These are phyloP conservation scores for Trisateles emortualis DNA, from an alignment of 2,888 invertebrate genomes.

Conservation along the genomic window DNA sequence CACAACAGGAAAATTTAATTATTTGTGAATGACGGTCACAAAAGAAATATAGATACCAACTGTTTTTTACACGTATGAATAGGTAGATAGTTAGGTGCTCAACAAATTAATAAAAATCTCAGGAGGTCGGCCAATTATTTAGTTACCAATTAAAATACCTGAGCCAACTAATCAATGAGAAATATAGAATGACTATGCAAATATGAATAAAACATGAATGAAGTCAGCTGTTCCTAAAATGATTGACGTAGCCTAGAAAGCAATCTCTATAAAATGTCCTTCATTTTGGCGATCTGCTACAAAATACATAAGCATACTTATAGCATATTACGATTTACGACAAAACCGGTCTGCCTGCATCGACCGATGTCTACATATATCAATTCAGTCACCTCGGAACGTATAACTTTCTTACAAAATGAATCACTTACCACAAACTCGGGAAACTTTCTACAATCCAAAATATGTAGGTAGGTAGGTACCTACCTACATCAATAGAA, in stretches of 20 bases:
- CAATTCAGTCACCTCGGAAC: constrained; percentile 75
- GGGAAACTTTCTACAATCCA: constrained; percentile 49
- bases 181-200: constrained; percentile 46
- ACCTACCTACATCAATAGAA: constrained; percentile 14
- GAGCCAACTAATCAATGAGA: constrained; percentile 23
- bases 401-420: constrained; percentile 76
- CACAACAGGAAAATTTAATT: background rate
- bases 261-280: constrained; percentile 62
- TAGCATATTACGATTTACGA: constrained; percentile 72
- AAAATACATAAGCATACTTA: constrained; percentile 43
- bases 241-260: constrained; percentile 33
- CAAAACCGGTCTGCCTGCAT: constrained; percentile 77
- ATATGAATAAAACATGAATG: constrained; percentile 52
- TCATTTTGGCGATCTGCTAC: constrained; percentile 64
- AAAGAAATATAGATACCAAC: too few species aligned
- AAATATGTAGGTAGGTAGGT: constrained; percentile 31
- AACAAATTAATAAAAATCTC: background rate
- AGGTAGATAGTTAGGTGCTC: background rate
- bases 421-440: constrained; percentile 61
- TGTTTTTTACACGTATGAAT: too few species aligned
- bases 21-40: too few species aligned
- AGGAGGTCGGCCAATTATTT: constrained; percentile 16
- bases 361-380: constrained; percentile 66
- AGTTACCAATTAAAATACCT: constrained; percentile 28
- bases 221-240: constrained; percentile 55